A percentile compares a stretch with the other conserved stretches of the same genome.
phyloP scores from a whole-genome alignment of 2,113 vertebrate genomes.

The Tinamus guttatus region DNA sequence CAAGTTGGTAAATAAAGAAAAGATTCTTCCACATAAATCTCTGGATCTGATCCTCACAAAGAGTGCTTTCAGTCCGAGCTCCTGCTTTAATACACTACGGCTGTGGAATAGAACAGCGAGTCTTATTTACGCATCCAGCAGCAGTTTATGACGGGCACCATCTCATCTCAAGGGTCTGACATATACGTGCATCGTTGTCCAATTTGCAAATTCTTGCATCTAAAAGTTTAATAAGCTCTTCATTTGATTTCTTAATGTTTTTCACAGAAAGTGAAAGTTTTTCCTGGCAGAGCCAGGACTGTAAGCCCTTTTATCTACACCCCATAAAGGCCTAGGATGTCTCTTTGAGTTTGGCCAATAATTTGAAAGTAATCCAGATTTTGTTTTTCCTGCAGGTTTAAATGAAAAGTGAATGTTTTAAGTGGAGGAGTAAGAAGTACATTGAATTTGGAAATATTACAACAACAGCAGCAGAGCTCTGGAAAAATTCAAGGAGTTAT shows the following conservation, averaged over 20 bases:
- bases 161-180: conserved; percentile 46
- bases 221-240: conserved; percentile 67
- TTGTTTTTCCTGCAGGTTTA: conserved; percentile 64
- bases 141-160: conserved; percentile 48
- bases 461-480: conserved; percentile 26
- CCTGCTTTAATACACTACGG: not conserved
- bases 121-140: conserved; percentile 25
- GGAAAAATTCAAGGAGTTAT: conserved; percentile 61
- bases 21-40: conserved; percentile 36
- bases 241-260: conserved; percentile 67
- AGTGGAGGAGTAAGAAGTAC: conserved; percentile 37
- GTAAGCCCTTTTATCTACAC: conserved; percentile 60
- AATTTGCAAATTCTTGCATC: conserved; percentile 43
- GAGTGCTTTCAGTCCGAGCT: conserved; percentile 30
- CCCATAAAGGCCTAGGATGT: conserved; percentile 62
- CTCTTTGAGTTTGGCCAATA: conserved; percentile 63
- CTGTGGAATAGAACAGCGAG: not conserved
- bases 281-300: conserved; percentile 23
- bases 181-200: not conserved
- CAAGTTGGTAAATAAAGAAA: conserved; percentile 25
- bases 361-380: conserved; percentile 63
- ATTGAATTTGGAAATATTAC: conserved; percentile 55
- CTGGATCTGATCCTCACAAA: conserved; percentile 27
- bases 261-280: conserved; percentile 40
- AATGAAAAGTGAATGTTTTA: conserved; percentile 62